A percentile compares a stretch with the other conserved stretches of the same genome.
These are phyloP conservation scores for Atrina japonica DNA, from an alignment of 2,888 invertebrate genomes.

Conservation along the genomic window DNA sequence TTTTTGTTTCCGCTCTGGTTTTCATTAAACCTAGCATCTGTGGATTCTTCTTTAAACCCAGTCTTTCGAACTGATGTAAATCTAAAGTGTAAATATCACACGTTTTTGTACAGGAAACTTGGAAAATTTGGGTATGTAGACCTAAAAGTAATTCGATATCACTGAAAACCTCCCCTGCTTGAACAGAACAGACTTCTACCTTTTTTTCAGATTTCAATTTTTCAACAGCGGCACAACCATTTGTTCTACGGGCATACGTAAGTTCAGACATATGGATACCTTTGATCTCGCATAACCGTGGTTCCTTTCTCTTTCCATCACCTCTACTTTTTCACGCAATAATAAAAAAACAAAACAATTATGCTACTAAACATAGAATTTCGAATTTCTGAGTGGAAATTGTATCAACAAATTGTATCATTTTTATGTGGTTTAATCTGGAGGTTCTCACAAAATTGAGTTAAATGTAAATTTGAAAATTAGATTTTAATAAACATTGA, in stretches of 20 bases:
- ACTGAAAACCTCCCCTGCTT: conserved; percentile 61
- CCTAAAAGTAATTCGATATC: conserved; percentile 64
- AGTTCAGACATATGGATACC: conserved; percentile 46
- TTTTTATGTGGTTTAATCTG: too few relatives aligned
- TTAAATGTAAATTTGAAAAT: too few relatives aligned
- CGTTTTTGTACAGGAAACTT: conserved; percentile 58
- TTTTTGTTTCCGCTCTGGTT: conserved; percentile 58
- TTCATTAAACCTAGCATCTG: conserved; percentile 59
- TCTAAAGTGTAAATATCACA: conserved; percentile 64
- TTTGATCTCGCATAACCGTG: neutral
- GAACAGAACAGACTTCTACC: conserved; percentile 55
- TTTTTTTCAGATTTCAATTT: conserved; percentile 49
- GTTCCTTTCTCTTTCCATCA: neutral
- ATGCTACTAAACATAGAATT: neutral
- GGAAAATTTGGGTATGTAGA: conserved; percentile 61
- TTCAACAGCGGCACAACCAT: conserved; percentile 59
- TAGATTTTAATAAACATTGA: too few relatives aligned
- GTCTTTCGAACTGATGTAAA: conserved; percentile 59
- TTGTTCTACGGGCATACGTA: conserved; percentile 49
- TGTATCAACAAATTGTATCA: too few relatives aligned
- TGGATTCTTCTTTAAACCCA: conserved; percentile 56
- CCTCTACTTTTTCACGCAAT: neutral
- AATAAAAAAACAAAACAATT: neutral
- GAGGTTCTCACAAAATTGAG: too few relatives aligned
- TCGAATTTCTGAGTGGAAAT: too few relatives aligned